Percentiles rank a stretch among this genome's conserved stretches.
Conservation (phyloP, 2,797 vertebrate species). For the Melanotaenia parkinsoni region DNA sequence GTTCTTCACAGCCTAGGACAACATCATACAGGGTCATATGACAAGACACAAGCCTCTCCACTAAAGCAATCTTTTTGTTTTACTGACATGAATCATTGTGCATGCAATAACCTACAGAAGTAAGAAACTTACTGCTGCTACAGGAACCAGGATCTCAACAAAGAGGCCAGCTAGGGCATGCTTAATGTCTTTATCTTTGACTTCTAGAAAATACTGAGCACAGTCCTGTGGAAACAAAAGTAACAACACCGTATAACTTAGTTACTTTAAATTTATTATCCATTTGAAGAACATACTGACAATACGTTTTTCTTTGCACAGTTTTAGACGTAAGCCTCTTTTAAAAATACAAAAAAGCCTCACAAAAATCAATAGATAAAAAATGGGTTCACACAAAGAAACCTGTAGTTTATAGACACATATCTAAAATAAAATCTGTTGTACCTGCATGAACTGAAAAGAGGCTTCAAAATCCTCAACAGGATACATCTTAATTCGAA, state of each 20-base stretch:
- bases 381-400: background rate
- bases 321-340: background rate
- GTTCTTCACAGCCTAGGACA: conserved; percentile 93
- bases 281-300: background rate
- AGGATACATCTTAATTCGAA: conserved; percentile 98
- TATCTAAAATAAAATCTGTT: conserved; percentile 3
- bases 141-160: conserved; percentile 97
- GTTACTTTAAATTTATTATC: conserved; percentile 5
- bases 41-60: background rate
- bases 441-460: conserved; percentile 99
- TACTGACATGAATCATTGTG: background rate
- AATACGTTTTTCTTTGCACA: background rate
- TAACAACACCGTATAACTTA: background rate
- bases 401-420: background rate
- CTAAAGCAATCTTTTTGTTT: background rate
- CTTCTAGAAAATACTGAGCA: conserved; percentile 97
- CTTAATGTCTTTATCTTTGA: conserved; percentile 99
- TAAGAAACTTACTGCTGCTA: conserved; percentile 91
- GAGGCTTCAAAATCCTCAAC: conserved; percentile 99
- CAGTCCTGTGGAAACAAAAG: conserved; percentile 87
- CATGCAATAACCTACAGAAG: conserved; percentile 3
- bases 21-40: conserved; percentile 25
- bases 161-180: conserved; percentile 96
- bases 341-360: background rate
- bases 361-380: background rate